Conservation (phyloP, 2,113 vertebrate species). For the Hylia prasina region DNA sequence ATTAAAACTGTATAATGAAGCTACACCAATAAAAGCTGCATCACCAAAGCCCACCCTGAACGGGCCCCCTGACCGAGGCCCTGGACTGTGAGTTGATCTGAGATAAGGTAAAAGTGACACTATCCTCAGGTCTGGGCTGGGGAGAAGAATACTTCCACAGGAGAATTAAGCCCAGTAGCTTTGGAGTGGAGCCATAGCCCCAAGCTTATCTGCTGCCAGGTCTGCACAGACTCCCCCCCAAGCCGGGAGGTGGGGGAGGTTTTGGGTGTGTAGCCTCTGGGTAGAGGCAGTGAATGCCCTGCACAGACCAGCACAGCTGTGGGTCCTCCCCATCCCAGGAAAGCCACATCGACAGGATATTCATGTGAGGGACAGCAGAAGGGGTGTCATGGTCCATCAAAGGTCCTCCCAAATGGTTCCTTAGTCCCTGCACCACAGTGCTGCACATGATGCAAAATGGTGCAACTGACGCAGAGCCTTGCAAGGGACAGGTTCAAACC, state of each 20-base stretch:
- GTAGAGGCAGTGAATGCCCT: not conserved
- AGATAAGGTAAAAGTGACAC: not conserved
- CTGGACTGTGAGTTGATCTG: not conserved
- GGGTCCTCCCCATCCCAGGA: not conserved
- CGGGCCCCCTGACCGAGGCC: not conserved
- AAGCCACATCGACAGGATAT: not conserved
- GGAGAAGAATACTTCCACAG: not conserved
- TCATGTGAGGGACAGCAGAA: not conserved
- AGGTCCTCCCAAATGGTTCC: not conserved
- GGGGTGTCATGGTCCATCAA: not conserved
- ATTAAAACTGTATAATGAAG: not conserved
- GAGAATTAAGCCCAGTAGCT: not conserved
- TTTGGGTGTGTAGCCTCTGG: not conserved
- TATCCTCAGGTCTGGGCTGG: not conserved
- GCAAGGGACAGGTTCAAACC: not conserved
- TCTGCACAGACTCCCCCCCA: not conserved
- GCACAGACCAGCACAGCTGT: not conserved
- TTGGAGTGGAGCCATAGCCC: accelerated
- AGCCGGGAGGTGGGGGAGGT: accelerated
- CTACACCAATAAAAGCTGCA: not conserved
- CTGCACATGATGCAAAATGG: not conserved
- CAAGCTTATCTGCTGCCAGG: not conserved
- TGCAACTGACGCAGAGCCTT: not conserved
- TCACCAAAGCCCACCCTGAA: not conserved
- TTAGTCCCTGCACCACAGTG: not conserved